phyloP scores from a whole-genome alignment of 92 coral and sea anemone genomes.

The Parazoanthus darwini region DNA sequence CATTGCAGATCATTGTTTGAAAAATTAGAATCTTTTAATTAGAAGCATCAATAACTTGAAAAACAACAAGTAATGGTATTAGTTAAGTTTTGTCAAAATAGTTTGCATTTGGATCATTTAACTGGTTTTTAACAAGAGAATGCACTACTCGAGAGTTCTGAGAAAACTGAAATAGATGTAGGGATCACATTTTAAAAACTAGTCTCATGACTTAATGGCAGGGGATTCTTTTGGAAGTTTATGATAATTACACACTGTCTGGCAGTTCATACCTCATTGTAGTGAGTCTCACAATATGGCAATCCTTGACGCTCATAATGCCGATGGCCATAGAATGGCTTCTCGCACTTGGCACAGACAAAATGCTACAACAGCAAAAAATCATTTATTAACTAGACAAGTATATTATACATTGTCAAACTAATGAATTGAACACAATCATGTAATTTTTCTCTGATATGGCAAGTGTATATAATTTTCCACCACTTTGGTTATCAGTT shows the following conservation, averaged over 20 bases:
- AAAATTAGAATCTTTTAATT: too few species aligned
- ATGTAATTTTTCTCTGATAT: neutral
- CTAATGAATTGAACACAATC: neutral
- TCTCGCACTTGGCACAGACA: conserved; percentile 99
- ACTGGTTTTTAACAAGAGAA: too few species aligned
- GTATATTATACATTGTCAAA: too few species aligned
- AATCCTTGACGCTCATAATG: conserved; percentile 96
- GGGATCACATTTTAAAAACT: too few species aligned
- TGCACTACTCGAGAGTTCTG: neutral
- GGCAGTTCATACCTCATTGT: conserved; percentile 80
- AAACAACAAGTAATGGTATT: too few species aligned
- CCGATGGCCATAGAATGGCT: conserved; percentile 98
- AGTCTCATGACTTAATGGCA: neutral
- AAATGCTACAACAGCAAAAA: conserved; percentile 69
- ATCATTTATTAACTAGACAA: neutral
- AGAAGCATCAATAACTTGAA: too few species aligned
- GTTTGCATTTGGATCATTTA: too few species aligned
- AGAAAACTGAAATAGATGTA: too few species aligned
- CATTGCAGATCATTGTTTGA: too few species aligned
- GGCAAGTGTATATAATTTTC: neutral
- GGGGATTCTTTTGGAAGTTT: neutral
- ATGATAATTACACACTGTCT: neutral
- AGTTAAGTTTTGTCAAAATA: too few species aligned
- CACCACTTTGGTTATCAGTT: neutral
- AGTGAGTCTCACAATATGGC: conserved; percentile 98